phyloP scores from a whole-genome alignment of 2,888 invertebrate species.

The Macaria notata region DNA sequence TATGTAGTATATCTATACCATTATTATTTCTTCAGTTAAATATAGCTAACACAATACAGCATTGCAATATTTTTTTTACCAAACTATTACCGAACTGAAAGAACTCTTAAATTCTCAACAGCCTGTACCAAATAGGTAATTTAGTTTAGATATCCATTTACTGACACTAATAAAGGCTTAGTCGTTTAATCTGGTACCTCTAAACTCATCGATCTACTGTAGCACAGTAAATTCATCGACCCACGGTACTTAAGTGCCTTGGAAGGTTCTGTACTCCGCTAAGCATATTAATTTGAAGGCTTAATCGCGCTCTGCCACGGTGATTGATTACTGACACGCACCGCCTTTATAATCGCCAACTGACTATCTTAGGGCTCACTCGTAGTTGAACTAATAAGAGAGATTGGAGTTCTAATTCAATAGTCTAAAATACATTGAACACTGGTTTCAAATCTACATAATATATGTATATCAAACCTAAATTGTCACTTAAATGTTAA shows the following conservation, averaged over 20 bases:
- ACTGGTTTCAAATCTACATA: too few species aligned
- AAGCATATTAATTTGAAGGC: conserved; percentile 26
- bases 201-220: conserved; percentile 13
- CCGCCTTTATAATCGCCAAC: conserved; percentile 21
- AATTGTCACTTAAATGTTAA: too few species aligned
- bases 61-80: neutral
- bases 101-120: too few species aligned
- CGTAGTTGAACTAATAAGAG: too few species aligned
- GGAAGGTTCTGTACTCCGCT: conserved; percentile 17
- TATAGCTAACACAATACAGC: too few species aligned
- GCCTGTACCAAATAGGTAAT: too few species aligned
- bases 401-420: too few species aligned
- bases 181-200: neutral
- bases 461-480: too few species aligned
- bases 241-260: conserved; percentile 16
- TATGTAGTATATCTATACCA: too few species aligned
- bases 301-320: conserved; percentile 22
- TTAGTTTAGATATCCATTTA: too few species aligned
- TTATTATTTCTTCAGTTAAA: too few species aligned
- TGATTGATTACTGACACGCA: conserved; percentile 29
- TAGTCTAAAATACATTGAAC: too few species aligned
- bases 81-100: neutral
- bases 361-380: conserved; percentile 3
- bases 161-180: neutral
- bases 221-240: conserved; percentile 12